These are phyloP conservation scores for Platalea minor DNA, from an alignment of 2,797 vertebrate species.

Conservation along the genomic window DNA sequence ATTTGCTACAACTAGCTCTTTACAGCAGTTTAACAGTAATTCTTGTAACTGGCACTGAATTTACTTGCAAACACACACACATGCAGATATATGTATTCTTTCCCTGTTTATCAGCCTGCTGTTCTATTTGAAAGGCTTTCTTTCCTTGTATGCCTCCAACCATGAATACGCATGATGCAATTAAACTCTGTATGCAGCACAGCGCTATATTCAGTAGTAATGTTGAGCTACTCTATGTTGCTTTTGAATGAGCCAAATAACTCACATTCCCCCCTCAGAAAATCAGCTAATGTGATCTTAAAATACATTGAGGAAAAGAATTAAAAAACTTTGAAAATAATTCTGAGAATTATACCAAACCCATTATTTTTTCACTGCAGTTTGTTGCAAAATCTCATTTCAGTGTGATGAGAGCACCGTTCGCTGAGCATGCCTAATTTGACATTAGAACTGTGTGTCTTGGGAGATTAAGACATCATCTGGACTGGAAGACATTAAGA, in stretches of 20 bases:
- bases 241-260: not conserved
- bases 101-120: not conserved
- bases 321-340: not conserved
- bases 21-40: not conserved
- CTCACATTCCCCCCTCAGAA: not conserved
- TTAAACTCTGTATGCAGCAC: not conserved
- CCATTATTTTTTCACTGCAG: not conserved
- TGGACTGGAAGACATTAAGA: not conserved
- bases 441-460: not conserved
- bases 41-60: not conserved
- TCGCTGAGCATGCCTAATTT: not conserved
- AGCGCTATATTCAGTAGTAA: not conserved
- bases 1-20: slow-evolving; percentile 1
- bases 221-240: not conserved
- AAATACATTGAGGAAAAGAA: not conserved
- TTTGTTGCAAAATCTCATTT: not conserved
- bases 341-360: not conserved
- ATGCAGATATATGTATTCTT: not conserved
- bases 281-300: not conserved
- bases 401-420: not conserved
- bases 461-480: not conserved
- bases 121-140: not conserved
- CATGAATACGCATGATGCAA: not conserved
- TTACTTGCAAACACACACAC: not conserved
- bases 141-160: not conserved